phyloP scores from a whole-genome alignment of 2,113 vertebrate species.

The Cyanoliseus patagonus region DNA sequence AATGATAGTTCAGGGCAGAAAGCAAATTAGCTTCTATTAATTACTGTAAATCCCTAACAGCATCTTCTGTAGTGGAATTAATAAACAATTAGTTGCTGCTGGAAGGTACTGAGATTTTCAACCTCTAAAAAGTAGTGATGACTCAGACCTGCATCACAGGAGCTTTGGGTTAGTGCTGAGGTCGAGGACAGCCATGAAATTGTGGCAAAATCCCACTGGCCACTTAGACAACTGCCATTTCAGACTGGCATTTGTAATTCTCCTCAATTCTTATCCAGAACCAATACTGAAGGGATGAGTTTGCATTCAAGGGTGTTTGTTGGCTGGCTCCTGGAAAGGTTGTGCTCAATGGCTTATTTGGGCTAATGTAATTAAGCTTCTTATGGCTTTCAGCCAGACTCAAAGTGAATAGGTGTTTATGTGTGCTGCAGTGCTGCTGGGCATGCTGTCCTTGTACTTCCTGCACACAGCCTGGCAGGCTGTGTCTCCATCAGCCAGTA shows the following conservation, averaged over 20 bases:
- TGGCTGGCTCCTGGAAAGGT: background rate
- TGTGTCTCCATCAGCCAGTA: background rate
- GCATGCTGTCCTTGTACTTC: background rate
- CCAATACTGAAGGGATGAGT: background rate
- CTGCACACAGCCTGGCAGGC: background rate
- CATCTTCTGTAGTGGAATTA: conserved; percentile 38
- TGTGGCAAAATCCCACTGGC: background rate
- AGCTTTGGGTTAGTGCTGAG: background rate
- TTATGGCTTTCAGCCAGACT: background rate
- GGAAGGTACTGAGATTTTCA: conserved; percentile 18
- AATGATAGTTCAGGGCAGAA: conserved; percentile 4
- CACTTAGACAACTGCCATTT: background rate
- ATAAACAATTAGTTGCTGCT: conserved; percentile 39
- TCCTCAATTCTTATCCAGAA: background rate
- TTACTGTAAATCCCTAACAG: conserved; percentile 32
- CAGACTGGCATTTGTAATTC: background rate
- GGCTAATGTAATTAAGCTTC: conserved; percentile 46
- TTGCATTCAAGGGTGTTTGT: background rate
- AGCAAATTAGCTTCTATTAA: conserved; percentile 40
- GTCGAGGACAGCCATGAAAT: background rate
- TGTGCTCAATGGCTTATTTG: conserved; percentile 32
- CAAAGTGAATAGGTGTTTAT: background rate
- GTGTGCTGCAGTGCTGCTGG: background rate
- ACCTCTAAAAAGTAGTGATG: background rate
- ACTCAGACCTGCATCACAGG: conserved; percentile 4